Percentiles rank a stretch among this genome's conserved stretches.
Conservation (phyloP, 2,113 vertebrate genomes). For the Oophaga pumilio region DNA sequence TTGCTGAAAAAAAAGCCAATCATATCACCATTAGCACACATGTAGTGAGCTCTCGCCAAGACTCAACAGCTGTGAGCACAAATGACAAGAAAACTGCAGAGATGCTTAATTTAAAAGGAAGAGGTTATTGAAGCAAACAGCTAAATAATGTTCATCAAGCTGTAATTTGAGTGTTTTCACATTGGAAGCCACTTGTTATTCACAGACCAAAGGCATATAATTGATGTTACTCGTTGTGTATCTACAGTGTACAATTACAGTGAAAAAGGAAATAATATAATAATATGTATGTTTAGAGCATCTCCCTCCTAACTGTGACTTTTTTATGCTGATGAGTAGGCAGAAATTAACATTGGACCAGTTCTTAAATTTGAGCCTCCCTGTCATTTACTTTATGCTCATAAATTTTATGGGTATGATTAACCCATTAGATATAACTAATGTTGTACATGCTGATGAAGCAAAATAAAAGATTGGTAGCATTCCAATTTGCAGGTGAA, state of each 20-base stretch:
- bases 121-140: constrained; percentile 49
- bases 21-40: not conserved
- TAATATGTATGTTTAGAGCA: constrained; percentile 31
- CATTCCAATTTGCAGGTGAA: no score
- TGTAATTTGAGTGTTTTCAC: constrained; percentile 50
- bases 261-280: constrained; percentile 30
- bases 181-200: constrained; percentile 39
- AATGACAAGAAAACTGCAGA: constrained; percentile 37
- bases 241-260: constrained; percentile 39
- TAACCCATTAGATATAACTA: not conserved
- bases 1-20: not conserved
- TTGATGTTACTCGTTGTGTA: constrained; percentile 31
- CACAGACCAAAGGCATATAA: constrained; percentile 21
- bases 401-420: not conserved
- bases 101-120: constrained; percentile 19
- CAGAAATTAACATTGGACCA: not conserved
- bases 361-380: not conserved
- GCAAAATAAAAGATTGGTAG: no score
- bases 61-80: not conserved
- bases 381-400: not conserved
- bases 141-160: constrained; percentile 45
- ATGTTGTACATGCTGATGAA: no score
- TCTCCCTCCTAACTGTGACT: not conserved
- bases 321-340: not conserved
- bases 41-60: not conserved